Evolutionary conservation across 2,888 invertebrate genomes (phyloP), one percentile per base, ranked within the genome.

Genomic region (Abrostola triplasia): DNA sequence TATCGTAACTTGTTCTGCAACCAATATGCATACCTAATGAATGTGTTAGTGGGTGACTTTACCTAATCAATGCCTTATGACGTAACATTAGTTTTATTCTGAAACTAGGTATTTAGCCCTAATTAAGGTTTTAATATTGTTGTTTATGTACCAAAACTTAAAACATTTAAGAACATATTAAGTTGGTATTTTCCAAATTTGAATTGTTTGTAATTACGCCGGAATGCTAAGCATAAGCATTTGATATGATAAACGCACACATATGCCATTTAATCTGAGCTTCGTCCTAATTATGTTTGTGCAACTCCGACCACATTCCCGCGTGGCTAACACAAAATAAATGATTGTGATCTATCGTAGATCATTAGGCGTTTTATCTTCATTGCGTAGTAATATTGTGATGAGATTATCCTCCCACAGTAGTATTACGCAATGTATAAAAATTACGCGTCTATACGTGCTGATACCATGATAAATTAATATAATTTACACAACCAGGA

Each of bases 11-110:
- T 36, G 44, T 60, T 58, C 47, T 57, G 53, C 48, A 59, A 67
- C 35, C 50, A 57, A 56, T 37, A 42, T 5, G 67, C 59, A 57
- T 57, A 57, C 13, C 67, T 73, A 73, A 73, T 60, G 56, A 73
- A 73, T 60, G 56, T 51, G 58, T 58, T 55, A 41, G 38, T 58
- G 47, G 65, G 64, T 64, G 41, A 51, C 24, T 71, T 64, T 68
- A 58, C 66, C 66, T 65, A 72, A 65, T 59, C 66, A 65, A 55
- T 59, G 50, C 36, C 54, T n/a, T 71, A 36, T 51, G 51, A 40
- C 38, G 42, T 50, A 53, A 38, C 50, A 36, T 12, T 49, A 11
- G n/a, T 35, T 53, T 41, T 41, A 7, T 11, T 41, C n/a, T n/a
- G 7, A 36, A 41, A 7, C 9, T 13, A 41, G 7, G n/a, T 37